These are phyloP conservation scores for Drosophila nr. perissopoda DNA, from an alignment of 2,888 invertebrate genomes.

Conservation along the genomic window DNA sequence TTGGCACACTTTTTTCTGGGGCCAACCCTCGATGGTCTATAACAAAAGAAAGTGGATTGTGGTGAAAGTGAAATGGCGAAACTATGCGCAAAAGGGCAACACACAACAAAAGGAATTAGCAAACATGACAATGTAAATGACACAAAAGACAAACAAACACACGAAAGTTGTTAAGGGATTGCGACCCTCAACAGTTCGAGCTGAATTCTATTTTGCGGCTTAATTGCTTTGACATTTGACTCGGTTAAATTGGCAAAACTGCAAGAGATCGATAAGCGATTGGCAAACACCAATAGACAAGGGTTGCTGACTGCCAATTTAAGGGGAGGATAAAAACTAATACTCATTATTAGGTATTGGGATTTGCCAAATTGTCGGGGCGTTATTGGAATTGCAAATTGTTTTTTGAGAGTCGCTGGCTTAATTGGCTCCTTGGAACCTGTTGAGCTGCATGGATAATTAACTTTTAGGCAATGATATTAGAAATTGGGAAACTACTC, in stretches of 20 bases:
- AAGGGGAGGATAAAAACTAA: slow-evolving; percentile 21
- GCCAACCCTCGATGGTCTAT: slow-evolving; percentile 28
- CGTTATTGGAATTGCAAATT: slow-evolving; percentile 38
- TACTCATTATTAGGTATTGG: slow-evolving; percentile 17
- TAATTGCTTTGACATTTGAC: slow-evolving; percentile 80
- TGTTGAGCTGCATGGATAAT: slow-evolving; percentile 56
- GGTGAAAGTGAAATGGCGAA: slow-evolving; percentile 76
- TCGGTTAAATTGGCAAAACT: slow-evolving; percentile 67
- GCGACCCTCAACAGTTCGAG: slow-evolving; percentile 47
- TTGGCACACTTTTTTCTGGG: slow-evolving; percentile 67
- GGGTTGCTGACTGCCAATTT: slow-evolving; percentile 40
- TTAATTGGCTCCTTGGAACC: slow-evolving; percentile 31
- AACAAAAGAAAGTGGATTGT: slow-evolving; percentile 59
- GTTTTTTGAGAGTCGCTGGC: background rate
- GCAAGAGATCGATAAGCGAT: slow-evolving; percentile 66
- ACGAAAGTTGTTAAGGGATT: slow-evolving; percentile 18
- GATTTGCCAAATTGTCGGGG: slow-evolving; percentile 61
- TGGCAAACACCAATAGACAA: slow-evolving; percentile 43
- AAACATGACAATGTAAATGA: slow-evolving; percentile 78
- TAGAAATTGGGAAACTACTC: background rate
- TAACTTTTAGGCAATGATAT: slow-evolving; percentile 7
- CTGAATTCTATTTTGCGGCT: slow-evolving; percentile 65
- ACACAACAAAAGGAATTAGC: slow-evolving; percentile 73
- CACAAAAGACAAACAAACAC: slow-evolving; percentile 46
- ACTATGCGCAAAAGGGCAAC: slow-evolving; percentile 50